Conservation (phyloP, 2,797 vertebrate species). For the Luscinia megarhynchos region DNA sequence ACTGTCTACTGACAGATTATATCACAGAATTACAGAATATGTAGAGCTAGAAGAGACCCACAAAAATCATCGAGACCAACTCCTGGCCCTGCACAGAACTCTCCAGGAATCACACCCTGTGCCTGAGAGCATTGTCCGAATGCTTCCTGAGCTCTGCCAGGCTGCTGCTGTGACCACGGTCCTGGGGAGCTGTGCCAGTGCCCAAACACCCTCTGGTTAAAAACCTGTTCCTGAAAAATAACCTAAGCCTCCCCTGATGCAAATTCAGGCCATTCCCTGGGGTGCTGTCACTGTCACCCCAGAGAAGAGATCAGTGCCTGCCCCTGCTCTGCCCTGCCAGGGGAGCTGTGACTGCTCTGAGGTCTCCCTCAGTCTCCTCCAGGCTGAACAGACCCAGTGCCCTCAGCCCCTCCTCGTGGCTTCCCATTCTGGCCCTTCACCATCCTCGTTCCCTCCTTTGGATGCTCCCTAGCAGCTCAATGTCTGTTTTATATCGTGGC, state of each 20-base stretch:
- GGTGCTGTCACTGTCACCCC: not conserved
- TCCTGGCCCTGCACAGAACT: not conserved
- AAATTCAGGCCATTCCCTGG: accelerated
- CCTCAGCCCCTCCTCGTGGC: not conserved
- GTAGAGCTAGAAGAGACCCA: not conserved
- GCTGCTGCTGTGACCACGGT: not conserved
- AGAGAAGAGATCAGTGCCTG: not conserved
- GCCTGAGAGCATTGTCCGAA: no score
- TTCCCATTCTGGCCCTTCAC: not conserved
- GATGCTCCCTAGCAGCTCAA: accelerated
- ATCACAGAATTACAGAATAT: not conserved
- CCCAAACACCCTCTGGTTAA: accelerated
- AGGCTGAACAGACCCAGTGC: not conserved
- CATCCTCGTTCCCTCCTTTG: not conserved
- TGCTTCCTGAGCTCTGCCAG: no score
- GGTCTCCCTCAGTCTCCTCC: not conserved
- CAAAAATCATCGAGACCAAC: accelerated
- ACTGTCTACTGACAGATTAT: not conserved
- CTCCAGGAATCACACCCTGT: not conserved
- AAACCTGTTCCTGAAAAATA: no score
- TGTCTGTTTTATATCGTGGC: not conserved
- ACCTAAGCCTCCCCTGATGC: not conserved
- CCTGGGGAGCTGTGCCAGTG: not conserved
- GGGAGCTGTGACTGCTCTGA: not conserved
- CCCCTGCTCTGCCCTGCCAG: not conserved